phyloP scores from a whole-genome alignment of 2,888 invertebrate genomes.

The Leptopilina drosophilae region DNA sequence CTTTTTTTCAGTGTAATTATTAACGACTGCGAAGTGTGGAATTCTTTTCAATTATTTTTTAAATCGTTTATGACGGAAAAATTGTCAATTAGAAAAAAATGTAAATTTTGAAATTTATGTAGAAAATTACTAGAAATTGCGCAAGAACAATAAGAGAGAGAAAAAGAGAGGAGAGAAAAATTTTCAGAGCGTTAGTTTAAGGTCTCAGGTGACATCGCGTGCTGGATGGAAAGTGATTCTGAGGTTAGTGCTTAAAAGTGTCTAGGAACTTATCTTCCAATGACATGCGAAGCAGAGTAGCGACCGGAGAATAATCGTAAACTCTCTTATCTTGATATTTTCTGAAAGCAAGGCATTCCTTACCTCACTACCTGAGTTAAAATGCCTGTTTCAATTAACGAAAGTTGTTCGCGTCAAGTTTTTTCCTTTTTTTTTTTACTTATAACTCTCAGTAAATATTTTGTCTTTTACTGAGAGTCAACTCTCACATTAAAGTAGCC shows the following conservation, averaged over 20 bases:
- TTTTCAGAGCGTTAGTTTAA: slow-evolving; percentile 25
- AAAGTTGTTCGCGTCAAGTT: slow-evolving; percentile 6
- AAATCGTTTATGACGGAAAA: too few species aligned
- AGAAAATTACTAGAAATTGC: neutral
- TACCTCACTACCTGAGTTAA: slow-evolving; percentile 35
- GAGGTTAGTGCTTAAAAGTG: slow-evolving; percentile 37
- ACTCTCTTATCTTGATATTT: slow-evolving; percentile 39
- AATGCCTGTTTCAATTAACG: slow-evolving; percentile 33
- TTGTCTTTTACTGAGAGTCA: slow-evolving; percentile 6
- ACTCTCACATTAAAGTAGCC: neutral
- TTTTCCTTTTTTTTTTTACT: neutral
- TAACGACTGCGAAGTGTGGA: too few species aligned
- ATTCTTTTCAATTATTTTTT: too few species aligned
- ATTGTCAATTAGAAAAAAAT: neutral
- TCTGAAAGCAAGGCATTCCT: slow-evolving; percentile 38
- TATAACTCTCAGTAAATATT: neutral
- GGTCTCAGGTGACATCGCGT: slow-evolving; percentile 39
- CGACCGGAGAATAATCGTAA: slow-evolving; percentile 38
- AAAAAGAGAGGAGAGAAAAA: neutral
- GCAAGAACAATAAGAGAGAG: slow-evolving; percentile 9
- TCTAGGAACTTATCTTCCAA: slow-evolving; percentile 33
- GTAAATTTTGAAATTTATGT: neutral
- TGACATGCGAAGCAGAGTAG: slow-evolving; percentile 36
- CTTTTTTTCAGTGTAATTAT: too few species aligned
- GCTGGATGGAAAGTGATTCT: slow-evolving; percentile 30